phyloP scores from a whole-genome alignment of 2,888 invertebrate genomes.

The Drosophila parthenogenetica region DNA sequence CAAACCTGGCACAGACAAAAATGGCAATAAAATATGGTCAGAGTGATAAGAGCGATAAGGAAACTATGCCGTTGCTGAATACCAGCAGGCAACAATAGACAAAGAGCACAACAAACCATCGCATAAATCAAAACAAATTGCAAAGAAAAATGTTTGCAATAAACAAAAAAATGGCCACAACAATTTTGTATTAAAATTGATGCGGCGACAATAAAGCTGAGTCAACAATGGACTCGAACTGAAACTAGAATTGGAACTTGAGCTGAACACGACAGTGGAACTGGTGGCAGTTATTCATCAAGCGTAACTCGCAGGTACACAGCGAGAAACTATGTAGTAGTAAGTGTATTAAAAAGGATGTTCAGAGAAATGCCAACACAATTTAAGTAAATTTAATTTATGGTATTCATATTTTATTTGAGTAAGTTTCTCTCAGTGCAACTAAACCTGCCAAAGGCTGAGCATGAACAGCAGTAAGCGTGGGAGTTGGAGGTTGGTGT shows the following conservation, averaged over 20 bases:
- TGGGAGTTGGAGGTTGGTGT: neutral
- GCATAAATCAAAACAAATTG: constrained; percentile 72
- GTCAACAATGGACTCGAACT: constrained; percentile 40
- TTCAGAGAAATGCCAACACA: too few relatives aligned
- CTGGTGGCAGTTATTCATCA: constrained; percentile 33
- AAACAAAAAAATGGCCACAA: constrained; percentile 33
- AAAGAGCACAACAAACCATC: constrained; percentile 34
- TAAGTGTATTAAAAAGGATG: too few relatives aligned
- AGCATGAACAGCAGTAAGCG: neutral
- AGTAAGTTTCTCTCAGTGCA: neutral
- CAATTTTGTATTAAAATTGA: constrained; percentile 48
- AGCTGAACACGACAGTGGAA: neutral
- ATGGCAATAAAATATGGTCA: constrained; percentile 65
- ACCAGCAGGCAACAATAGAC: constrained; percentile 18
- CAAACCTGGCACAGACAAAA: constrained; percentile 37
- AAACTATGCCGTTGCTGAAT: constrained; percentile 50
- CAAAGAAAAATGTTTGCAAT: constrained; percentile 51
- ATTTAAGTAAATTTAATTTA: too few relatives aligned
- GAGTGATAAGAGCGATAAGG: constrained; percentile 67
- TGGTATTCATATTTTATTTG: neutral
- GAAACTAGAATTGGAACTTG: neutral
- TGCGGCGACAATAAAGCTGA: constrained; percentile 44
- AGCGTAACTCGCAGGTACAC: constrained; percentile 11
- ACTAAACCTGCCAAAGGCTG: neutral
- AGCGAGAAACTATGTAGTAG: too few relatives aligned